Base-by-base conservation (phyloP, 2,113 vertebrate species). In the Petromus typicus region DNA sequence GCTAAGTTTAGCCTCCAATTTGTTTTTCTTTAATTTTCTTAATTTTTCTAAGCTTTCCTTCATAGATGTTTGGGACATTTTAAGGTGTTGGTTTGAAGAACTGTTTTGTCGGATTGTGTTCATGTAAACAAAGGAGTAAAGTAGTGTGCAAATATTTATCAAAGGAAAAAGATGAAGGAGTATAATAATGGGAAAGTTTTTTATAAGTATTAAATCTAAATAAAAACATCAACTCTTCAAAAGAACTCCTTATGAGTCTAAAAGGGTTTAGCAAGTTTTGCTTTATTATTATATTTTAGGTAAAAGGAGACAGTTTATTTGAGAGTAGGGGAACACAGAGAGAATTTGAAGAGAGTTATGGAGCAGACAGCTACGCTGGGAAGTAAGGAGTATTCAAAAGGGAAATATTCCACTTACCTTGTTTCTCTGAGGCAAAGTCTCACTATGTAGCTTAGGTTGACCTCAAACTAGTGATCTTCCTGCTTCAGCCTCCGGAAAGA, bases 11-110 rank as follows among this genome's bases (percentile, higher is more conserved):
- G 30, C 34, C 86, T 57, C 37, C 37, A 81, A 30, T 76, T 51
- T 89, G 64, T 59, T 79, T 81, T 89, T 82, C 7, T 79, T 84
- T 83, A 66, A 56, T 92, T 93, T 95, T 48, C 90, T 83, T 96
- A 76, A 84, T 78, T 88, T 92, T 64, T 84, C 45, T 85, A 73
- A 66, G 25, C 27, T 73, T 91, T 95, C 63, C 57, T 90, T 89
- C n/a, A 34, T 59, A 63, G 54, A 25, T 75, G 56, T 81, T 87
- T 88, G 66, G 57, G 43, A 95, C 92, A 86, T 90, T 82, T 51
- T 92, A 75, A 88, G 73, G 54, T 45, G 43, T 86, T 85, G 54
- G 73, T 37, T 95, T 61, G 90, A 91, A 78, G 45, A 87, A 80
- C 17, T 54, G 51, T 30, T 59, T 84, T 78, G 30, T 51, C 34